Evolutionary conservation across 2,797 vertebrate species (phyloP).

Genomic region (Cephalopachus bancanus): DNA sequence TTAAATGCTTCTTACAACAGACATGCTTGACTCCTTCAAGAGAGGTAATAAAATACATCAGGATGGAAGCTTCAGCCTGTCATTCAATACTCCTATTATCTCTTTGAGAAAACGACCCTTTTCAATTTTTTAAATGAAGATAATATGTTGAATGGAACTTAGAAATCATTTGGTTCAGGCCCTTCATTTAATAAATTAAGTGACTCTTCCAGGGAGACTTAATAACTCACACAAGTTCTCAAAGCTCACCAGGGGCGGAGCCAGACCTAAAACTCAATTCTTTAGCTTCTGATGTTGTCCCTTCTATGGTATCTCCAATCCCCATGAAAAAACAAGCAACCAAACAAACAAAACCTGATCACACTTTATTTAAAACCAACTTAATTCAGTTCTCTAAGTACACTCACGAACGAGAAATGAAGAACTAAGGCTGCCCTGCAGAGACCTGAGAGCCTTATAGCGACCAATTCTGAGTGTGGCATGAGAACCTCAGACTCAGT

Average conservation of each 20-base stretch:
- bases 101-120: background rate
- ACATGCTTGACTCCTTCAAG: no score
- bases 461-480: background rate
- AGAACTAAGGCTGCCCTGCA: accelerated
- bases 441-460: background rate
- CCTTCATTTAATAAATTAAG: background rate
- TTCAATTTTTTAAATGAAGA: background rate
- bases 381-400: background rate
- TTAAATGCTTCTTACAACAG: background rate
- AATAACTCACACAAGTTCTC: background rate
- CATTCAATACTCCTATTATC: accelerated
- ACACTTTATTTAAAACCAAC: background rate
- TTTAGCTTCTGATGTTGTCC: accelerated
- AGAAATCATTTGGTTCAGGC: background rate
- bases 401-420: background rate
- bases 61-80: accelerated
- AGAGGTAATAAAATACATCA: accelerated
- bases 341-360: no score
- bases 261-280: accelerated
- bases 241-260: background rate
- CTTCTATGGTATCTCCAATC: background rate
- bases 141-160: background rate
- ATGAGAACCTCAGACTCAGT: accelerated
- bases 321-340: background rate
- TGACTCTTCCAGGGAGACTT: background rate